A percentile compares a stretch with the other conserved stretches of the same genome.
Conservation (phyloP, 2,888 invertebrate genomes). For the Pilophorus perplexus region DNA sequence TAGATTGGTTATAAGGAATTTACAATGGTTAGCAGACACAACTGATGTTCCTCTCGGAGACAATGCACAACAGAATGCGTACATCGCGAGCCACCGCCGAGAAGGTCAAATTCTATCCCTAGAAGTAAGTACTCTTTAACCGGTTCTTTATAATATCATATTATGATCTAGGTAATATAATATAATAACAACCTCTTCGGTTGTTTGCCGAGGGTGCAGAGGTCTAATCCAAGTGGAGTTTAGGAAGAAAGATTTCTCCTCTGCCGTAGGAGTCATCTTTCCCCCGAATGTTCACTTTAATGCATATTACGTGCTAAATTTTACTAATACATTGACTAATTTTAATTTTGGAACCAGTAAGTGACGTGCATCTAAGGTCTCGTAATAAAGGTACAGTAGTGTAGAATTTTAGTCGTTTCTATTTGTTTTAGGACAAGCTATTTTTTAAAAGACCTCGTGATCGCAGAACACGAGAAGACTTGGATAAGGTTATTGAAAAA, state of each 20-base stretch:
- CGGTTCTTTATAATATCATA: too few species aligned
- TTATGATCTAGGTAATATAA: too few species aligned
- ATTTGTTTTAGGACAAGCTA: slow-evolving; percentile 33
- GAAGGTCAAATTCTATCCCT: slow-evolving; percentile 38
- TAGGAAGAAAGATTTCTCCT: too few species aligned
- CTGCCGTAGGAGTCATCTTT: too few species aligned
- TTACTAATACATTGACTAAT: not conserved
- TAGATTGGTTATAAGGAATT: slow-evolving; percentile 21
- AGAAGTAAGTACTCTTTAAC: slow-evolving; percentile 22
- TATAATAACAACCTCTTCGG: too few species aligned
- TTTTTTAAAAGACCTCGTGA: slow-evolving; percentile 28
- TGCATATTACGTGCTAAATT: too few species aligned
- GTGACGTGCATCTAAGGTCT: too few species aligned
- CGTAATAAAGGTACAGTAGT: too few species aligned
- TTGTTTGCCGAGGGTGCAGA: too few species aligned
- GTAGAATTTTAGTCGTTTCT: too few species aligned
- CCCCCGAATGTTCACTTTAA: too few species aligned
- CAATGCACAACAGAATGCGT: slow-evolving; percentile 27
- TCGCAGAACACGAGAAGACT: slow-evolving; percentile 22
- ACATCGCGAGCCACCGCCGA: slow-evolving; percentile 34
- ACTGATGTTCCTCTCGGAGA: slow-evolving; percentile 22
- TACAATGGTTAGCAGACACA: slow-evolving; percentile 37
- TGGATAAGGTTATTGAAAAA: slow-evolving; percentile 28
- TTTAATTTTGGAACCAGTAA: not conserved
- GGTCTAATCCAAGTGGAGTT: too few species aligned